Evolutionary conservation across 2,888 invertebrate genomes (phyloP).

Genomic region (Empis livida): DNA sequence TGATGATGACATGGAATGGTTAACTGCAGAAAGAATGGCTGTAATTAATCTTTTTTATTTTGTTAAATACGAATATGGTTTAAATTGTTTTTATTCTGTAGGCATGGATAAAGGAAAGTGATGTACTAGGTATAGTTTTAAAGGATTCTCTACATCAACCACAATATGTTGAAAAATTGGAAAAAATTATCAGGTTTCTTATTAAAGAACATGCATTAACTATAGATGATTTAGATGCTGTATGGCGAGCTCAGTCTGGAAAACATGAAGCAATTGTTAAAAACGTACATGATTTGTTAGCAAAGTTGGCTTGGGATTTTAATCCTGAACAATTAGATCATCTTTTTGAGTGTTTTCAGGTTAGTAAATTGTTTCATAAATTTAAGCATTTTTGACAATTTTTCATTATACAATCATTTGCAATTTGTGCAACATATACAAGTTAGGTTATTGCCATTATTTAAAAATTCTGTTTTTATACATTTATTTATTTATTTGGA

Average conservation of each 20-base stretch:
- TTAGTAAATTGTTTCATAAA: slow-evolving; percentile 33
- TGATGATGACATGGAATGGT: slow-evolving; percentile 78
- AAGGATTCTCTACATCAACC: slow-evolving; percentile 94
- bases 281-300: slow-evolving; percentile 90
- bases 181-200: slow-evolving; percentile 93
- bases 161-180: slow-evolving; percentile 93
- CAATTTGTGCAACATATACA: too few relatives aligned
- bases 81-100: slow-evolving; percentile 23
- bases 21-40: slow-evolving; percentile 88
- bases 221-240: slow-evolving; percentile 80
- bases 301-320: slow-evolving; percentile 97
- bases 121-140: slow-evolving; percentile 87
- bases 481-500: too few relatives aligned
- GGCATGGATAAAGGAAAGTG: slow-evolving; percentile 93
- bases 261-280: slow-evolving; percentile 98
- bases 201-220: slow-evolving; percentile 87
- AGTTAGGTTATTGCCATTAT: too few relatives aligned
- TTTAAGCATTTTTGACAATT: too few relatives aligned
- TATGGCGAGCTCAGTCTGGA: slow-evolving; percentile 95
- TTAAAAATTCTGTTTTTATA: too few relatives aligned
- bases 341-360: slow-evolving; percentile 93
- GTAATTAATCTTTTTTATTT: slow-evolving; percentile 43
- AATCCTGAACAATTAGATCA: slow-evolving; percentile 94
- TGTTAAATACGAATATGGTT: not conserved
- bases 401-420: too few relatives aligned